A percentile compares a stretch with the other conserved stretches of the same genome.
Evolutionary conservation across 1,140 invertebrate genomes (phyloP).

Genomic region (Nephila pilipes): DNA sequence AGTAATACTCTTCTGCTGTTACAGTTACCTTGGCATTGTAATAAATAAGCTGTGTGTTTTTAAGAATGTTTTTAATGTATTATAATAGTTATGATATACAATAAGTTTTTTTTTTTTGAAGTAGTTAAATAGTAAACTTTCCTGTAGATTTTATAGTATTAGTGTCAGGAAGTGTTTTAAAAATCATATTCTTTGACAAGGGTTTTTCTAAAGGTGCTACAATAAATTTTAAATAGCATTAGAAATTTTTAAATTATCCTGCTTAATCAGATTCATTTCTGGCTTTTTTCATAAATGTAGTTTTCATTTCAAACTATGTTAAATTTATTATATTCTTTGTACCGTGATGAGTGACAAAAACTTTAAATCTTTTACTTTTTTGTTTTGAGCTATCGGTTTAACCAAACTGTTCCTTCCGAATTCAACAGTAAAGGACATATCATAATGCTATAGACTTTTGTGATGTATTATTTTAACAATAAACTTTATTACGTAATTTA

Average conservation of each 20-base stretch:
- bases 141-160: constrained; percentile 61
- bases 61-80: constrained; percentile 61
- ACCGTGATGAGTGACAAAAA: no score
- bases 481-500: neutral
- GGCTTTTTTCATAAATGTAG: neutral
- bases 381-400: constrained; percentile 8
- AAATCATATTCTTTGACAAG: constrained; percentile 48
- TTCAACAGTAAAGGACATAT: constrained; percentile 10
- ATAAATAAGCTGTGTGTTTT: constrained; percentile 34
- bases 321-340: neutral
- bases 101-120: constrained; percentile 46
- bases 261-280: neutral
- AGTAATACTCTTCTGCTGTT: constrained; percentile 11
- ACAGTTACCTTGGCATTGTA: constrained; percentile 5
- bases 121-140: neutral
- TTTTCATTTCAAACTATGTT: neutral
- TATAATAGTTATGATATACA: constrained; percentile 43
- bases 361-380: neutral
- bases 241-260: constrained; percentile 14
- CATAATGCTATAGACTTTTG: neutral
- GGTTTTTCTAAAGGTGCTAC: constrained; percentile 66
- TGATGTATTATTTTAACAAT: neutral
- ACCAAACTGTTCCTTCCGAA: constrained; percentile 11
- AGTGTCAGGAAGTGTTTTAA: constrained; percentile 39
- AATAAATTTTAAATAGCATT: constrained; percentile 50